Evolutionary conservation across 1,140 invertebrate genomes (phyloP).

Genomic region (Apis florea): DNA sequence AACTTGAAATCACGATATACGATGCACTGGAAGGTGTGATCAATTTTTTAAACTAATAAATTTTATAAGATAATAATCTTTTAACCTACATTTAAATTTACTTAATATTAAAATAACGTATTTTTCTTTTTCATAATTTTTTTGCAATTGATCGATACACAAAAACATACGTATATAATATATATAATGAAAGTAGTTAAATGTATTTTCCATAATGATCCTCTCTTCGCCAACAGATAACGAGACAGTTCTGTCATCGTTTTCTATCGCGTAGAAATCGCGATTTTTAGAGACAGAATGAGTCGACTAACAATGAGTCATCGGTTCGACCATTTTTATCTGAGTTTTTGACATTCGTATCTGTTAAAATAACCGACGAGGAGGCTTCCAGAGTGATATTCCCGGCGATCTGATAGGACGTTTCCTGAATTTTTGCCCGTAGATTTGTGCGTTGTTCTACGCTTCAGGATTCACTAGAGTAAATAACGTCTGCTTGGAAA

Average conservation of each 20-base stretch:
- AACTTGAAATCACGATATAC: too few species aligned
- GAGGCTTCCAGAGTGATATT: background rate
- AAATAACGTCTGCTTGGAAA: slow-evolving; percentile 13
- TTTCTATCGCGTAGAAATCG: background rate
- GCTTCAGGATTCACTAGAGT: background rate
- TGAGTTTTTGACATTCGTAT: background rate
- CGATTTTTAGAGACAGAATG: background rate
- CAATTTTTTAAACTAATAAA: too few species aligned
- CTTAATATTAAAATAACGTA: too few species aligned
- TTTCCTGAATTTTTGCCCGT: background rate
- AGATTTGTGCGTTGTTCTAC: background rate
- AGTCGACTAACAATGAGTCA: background rate
- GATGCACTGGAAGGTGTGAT: too few species aligned
- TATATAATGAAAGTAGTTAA: background rate
- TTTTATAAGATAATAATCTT: too few species aligned
- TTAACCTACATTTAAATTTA: too few species aligned
- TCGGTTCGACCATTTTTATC: slow-evolving; percentile 6
- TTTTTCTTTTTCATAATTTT: too few species aligned
- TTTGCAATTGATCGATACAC: background rate
- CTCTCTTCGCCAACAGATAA: slow-evolving; percentile 1
- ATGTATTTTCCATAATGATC: background rate
- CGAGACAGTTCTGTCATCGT: background rate
- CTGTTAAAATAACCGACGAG: background rate
- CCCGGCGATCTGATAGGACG: background rate
- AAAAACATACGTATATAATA: background rate